Evolutionary conservation across 1,140 invertebrate genomes (phyloP).

Genomic region (Ladona fulva): DNA sequence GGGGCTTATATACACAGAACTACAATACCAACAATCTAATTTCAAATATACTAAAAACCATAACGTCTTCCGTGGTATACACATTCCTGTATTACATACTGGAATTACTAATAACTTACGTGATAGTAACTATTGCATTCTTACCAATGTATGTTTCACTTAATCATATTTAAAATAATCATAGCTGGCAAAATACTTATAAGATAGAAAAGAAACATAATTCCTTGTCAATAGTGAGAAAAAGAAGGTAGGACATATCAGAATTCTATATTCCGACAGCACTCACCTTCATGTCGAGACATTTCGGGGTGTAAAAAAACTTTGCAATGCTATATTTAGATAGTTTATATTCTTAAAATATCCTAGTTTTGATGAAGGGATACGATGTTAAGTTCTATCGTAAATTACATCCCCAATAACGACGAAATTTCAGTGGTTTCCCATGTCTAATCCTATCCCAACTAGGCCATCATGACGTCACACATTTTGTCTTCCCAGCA

Average conservation of each 20-base stretch:
- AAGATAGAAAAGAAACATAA: too few relatives aligned
- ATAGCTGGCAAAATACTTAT: too few relatives aligned
- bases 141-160: too few relatives aligned
- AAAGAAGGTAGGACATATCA: background rate
- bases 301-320: conserved; percentile 15
- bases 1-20: too few relatives aligned
- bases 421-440: conserved; percentile 45
- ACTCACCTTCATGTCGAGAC: conserved; percentile 14
- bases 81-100: too few relatives aligned
- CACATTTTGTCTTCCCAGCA: conserved; percentile 25
- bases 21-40: too few relatives aligned
- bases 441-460: conserved; percentile 60
- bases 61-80: too few relatives aligned
- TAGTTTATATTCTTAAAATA: conserved; percentile 16
- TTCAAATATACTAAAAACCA: too few relatives aligned
- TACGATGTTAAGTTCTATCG: conserved; percentile 16
- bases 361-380: conserved; percentile 15
- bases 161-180: too few relatives aligned
- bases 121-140: too few relatives aligned
- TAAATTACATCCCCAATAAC: conserved; percentile 11
- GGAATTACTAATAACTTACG: too few relatives aligned
- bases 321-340: conserved; percentile 11
- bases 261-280: background rate
- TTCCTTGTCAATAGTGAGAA: too few relatives aligned
- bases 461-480: conserved; percentile 61